Evolutionary conservation across 2,888 invertebrate genomes (phyloP).

Genomic region (Meta bourneti): DNA sequence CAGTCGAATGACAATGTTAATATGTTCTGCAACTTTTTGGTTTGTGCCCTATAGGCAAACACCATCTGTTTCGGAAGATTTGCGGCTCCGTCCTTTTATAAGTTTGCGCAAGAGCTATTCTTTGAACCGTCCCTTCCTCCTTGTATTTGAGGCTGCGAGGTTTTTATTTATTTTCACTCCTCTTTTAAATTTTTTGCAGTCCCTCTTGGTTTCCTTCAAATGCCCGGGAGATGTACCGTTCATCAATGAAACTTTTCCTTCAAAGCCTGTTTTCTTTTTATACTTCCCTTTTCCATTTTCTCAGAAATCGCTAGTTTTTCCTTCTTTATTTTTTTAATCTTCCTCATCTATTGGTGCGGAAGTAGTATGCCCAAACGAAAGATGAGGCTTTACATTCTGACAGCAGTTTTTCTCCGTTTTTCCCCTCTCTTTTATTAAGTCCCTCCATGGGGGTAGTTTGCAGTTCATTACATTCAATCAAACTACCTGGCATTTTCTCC

Average conservation of each 20-base stretch:
- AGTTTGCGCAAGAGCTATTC: slow-evolving; percentile 10
- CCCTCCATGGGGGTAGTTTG: slow-evolving; percentile 55
- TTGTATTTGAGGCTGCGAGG: not conserved
- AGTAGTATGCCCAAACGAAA: slow-evolving; percentile 59
- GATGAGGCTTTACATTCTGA: slow-evolving; percentile 62
- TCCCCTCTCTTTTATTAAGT: slow-evolving; percentile 40
- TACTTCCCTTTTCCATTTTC: slow-evolving; percentile 65
- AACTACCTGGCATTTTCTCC: slow-evolving; percentile 56
- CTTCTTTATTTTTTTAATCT: slow-evolving; percentile 43
- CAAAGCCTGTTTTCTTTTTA: slow-evolving; percentile 35
- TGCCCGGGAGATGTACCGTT: slow-evolving; percentile 53
- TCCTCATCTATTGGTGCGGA: slow-evolving; percentile 47
- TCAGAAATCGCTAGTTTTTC: slow-evolving; percentile 50
- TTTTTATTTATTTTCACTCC: slow-evolving; percentile 13
- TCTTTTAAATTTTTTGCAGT: slow-evolving; percentile 1
- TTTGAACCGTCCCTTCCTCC: not conserved
- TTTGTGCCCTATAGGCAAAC: slow-evolving; percentile 8
- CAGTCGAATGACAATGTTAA: slow-evolving; percentile 25
- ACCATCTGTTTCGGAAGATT: slow-evolving; percentile 3
- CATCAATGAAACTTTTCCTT: slow-evolving; percentile 59
- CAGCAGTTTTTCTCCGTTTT: slow-evolving; percentile 42
- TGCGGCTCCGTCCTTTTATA: not conserved
- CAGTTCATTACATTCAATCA: slow-evolving; percentile 70
- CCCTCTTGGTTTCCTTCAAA: slow-evolving; percentile 47
- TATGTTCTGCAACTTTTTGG: not conserved